These are phyloP conservation scores for Eledona agricola DNA, from an alignment of 2,888 invertebrate species.

Conservation along the genomic window DNA sequence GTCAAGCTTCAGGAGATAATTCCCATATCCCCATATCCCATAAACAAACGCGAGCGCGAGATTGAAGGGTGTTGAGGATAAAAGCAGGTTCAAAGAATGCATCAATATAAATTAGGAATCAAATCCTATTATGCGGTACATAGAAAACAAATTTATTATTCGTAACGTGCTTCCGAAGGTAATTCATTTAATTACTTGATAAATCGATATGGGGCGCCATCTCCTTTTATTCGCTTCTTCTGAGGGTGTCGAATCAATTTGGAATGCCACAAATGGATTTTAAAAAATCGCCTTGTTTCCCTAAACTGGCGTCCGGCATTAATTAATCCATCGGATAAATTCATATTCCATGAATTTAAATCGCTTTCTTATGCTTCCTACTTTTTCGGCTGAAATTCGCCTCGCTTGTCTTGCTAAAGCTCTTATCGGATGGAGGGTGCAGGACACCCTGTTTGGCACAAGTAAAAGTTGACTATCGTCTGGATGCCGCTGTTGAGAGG, in stretches of 20 bases:
- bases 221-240: slow-evolving; percentile 30
- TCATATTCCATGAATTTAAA: slow-evolving; percentile 17
- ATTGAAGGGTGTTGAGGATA: slow-evolving; percentile 16
- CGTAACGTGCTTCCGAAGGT: slow-evolving; percentile 37
- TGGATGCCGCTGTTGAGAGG: slow-evolving; percentile 33
- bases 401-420: slow-evolving; percentile 21
- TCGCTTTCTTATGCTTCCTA: neutral
- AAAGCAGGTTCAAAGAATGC: slow-evolving; percentile 25
- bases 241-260: slow-evolving; percentile 30
- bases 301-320: slow-evolving; percentile 28
- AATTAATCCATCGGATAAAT: slow-evolving; percentile 22
- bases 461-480: slow-evolving; percentile 40
- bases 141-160: slow-evolving; percentile 36
- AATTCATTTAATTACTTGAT: slow-evolving; percentile 38
- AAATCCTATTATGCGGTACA: slow-evolving; percentile 35
- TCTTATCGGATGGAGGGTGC: slow-evolving; percentile 33
- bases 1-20: slow-evolving; percentile 15
- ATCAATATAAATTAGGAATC: slow-evolving; percentile 37
- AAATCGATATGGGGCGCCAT: slow-evolving; percentile 33
- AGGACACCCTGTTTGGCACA: slow-evolving; percentile 39
- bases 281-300: slow-evolving; percentile 33
- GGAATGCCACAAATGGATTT: slow-evolving; percentile 35
- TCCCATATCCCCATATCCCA: slow-evolving; percentile 11
- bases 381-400: slow-evolving; percentile 14
- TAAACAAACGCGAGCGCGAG: slow-evolving; percentile 19